These are phyloP conservation scores for Rissa tridactyla DNA, from an alignment of 2,113 vertebrate species.

Conservation along the genomic window DNA sequence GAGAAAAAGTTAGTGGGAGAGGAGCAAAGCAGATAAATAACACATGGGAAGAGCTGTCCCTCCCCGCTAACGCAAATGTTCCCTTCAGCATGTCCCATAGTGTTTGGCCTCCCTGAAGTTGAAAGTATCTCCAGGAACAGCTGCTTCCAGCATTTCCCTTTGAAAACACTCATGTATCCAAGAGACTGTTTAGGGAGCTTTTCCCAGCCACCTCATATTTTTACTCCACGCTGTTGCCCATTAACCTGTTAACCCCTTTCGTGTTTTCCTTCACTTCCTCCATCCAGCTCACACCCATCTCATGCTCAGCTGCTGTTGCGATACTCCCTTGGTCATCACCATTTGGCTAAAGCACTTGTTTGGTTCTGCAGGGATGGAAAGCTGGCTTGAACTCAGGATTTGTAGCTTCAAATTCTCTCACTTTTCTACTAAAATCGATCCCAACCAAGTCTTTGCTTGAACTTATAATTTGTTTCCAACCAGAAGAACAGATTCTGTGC, in stretches of 20 bases:
- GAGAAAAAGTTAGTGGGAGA: not conserved
- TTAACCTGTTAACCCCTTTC: constrained; percentile 7
- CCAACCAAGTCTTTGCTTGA: not conserved
- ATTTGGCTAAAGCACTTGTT: not conserved
- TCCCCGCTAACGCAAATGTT: not conserved
- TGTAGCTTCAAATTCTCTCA: not conserved
- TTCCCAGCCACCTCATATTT: not conserved
- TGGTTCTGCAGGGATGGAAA: not conserved
- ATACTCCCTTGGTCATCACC: not conserved
- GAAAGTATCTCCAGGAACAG: constrained; percentile 45
- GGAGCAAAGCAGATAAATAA: not conserved
- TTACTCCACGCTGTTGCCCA: not conserved
- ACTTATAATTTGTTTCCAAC: not conserved
- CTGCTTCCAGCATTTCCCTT: constrained; percentile 56
- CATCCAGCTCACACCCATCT: not conserved
- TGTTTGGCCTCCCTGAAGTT: rapidly evolving
- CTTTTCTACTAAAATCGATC: not conserved
- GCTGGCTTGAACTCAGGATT: not conserved
- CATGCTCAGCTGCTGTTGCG: not conserved
- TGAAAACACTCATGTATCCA: constrained; percentile 29
- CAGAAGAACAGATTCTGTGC: not conserved
- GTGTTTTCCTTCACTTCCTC: not conserved
- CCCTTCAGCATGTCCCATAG: not conserved
- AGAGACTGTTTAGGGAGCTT: not conserved
- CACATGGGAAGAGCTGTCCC: not conserved